A percentile compares a stretch with the other conserved stretches of the same genome.
Conservation (phyloP, 2,888 invertebrate genomes). For the Chouioia cunea region DNA sequence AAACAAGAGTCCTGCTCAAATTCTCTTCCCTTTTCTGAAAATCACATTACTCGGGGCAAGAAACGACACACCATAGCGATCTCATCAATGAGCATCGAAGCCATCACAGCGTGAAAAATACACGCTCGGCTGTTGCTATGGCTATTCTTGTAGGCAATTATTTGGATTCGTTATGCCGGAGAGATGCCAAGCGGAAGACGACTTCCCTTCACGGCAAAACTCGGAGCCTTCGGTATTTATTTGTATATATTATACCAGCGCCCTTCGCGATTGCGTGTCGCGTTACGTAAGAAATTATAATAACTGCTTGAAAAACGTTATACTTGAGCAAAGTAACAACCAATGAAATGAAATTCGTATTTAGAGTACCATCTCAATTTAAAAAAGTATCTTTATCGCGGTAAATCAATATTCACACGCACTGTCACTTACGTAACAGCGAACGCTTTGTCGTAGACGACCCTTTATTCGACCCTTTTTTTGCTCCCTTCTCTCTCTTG, state of each 20-base stretch:
- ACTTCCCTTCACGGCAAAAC: conserved; percentile 57
- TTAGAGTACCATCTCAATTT: too few species aligned
- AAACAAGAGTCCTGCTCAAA: too few species aligned
- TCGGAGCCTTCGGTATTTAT: too few species aligned
- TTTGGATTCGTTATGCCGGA: conserved; percentile 59
- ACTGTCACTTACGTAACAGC: conserved; percentile 51
- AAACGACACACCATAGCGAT: too few species aligned
- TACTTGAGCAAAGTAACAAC: too few species aligned
- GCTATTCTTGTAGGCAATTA: conserved; percentile 56
- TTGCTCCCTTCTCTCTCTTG: not conserved
- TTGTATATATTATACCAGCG: too few species aligned
- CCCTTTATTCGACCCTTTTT: not conserved
- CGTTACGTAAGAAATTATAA: too few species aligned
- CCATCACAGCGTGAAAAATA: conserved; percentile 48
- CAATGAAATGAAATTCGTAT: too few species aligned
- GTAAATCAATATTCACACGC: conserved; percentile 12
- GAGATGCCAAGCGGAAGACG: conserved; percentile 54
- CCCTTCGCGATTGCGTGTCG: too few species aligned
- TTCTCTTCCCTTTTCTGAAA: too few species aligned
- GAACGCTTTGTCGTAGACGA: conserved; percentile 44
- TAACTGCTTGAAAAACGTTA: too few species aligned
- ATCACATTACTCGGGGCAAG: too few species aligned
- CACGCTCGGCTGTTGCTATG: conserved; percentile 50
- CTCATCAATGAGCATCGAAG: conserved; percentile 2
- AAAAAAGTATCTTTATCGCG: conserved; percentile 30